Evolutionary conservation across 2,888 invertebrate species (phyloP).

Genomic region (Brachycybe producta): DNA sequence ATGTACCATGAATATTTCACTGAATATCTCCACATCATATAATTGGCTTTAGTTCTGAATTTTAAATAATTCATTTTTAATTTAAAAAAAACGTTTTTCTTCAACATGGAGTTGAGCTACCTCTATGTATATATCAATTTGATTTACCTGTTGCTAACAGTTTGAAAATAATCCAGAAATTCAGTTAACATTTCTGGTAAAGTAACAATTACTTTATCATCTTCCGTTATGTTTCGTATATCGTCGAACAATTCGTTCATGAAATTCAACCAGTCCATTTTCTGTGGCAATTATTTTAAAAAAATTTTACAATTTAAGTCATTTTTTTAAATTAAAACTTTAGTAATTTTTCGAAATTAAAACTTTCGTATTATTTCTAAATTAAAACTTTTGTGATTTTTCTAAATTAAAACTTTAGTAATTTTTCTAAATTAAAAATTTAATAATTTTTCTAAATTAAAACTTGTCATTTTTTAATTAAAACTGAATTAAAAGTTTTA

Average conservation of each 20-base stretch:
- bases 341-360: too few species aligned
- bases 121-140: neutral
- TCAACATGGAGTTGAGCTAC: neutral
- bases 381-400: too few species aligned
- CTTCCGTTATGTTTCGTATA: conserved; percentile 5
- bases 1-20: conserved; percentile 8
- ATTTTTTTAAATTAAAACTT: too few species aligned
- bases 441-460: too few species aligned
- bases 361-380: too few species aligned
- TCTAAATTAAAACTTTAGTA: too few species aligned
- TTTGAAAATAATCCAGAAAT: conserved; percentile 1
- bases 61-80: neutral
- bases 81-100: too few species aligned
- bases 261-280: conserved; percentile 14
- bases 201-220: conserved; percentile 11
- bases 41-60: conserved; percentile 15
- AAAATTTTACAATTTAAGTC: too few species aligned
- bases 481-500: too few species aligned
- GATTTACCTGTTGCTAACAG: conserved; percentile 11
- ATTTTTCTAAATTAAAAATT: too few species aligned
- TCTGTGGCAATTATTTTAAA: conserved; percentile 5
- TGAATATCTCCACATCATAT: conserved; percentile 14
- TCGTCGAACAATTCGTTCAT: conserved; percentile 7
- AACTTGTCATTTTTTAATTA: too few species aligned
- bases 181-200: neutral